Evolutionary conservation across 2,113 vertebrate genomes (phyloP).

Genomic region (Platysternon megacephalum): DNA sequence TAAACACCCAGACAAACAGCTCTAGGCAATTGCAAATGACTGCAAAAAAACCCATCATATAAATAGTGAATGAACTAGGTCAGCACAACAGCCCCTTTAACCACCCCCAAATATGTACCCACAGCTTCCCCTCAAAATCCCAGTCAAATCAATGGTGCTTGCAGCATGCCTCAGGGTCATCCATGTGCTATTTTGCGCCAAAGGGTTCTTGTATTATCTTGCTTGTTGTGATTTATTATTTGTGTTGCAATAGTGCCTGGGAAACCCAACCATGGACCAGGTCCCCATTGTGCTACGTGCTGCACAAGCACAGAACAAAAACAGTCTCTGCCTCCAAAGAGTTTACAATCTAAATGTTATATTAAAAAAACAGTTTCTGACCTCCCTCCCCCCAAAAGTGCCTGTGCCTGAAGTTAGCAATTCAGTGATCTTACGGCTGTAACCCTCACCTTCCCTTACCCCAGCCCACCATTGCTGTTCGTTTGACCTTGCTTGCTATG

Average conservation of each 20-base stretch:
- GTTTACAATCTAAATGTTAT: rapidly evolving
- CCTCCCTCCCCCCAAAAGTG: neutral
- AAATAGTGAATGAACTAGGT: no score
- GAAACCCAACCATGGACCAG: neutral
- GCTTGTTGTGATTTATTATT: neutral
- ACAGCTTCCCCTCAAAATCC: neutral
- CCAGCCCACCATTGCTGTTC: neutral
- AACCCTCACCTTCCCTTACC: neutral
- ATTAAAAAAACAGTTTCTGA: neutral
- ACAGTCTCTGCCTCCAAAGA: rapidly evolving
- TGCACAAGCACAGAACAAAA: neutral
- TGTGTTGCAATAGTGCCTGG: neutral
- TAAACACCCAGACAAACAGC: neutral
- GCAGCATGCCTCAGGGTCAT: neutral
- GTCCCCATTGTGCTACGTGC: no score
- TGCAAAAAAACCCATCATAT: no score
- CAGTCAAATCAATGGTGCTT: neutral
- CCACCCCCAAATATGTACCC: rapidly evolving
- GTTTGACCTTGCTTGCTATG: neutral
- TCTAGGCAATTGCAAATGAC: no score
- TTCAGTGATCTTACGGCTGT: neutral
- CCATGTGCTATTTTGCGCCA: no score
- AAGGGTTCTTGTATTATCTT: neutral
- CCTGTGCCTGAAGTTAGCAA: neutral
- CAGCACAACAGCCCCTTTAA: neutral